Percentiles rank a stretch among this genome's conserved stretches.
Evolutionary conservation across 2,797 vertebrate species (phyloP).

Genomic region (Holocentrus rufus): DNA sequence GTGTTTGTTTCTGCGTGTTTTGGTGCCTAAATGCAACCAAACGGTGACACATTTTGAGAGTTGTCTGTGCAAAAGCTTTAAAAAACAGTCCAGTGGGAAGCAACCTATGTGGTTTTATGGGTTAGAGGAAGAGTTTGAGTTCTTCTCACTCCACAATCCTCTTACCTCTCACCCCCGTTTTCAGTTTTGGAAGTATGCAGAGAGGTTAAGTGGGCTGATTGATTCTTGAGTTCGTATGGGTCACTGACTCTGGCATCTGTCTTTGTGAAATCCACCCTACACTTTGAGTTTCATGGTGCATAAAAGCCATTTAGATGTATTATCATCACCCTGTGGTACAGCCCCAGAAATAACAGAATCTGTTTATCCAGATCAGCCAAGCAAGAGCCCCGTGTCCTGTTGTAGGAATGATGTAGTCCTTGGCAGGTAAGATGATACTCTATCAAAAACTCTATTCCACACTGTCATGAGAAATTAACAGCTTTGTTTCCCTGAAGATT

Average conservation of each 20-base stretch:
- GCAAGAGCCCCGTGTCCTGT: constrained; percentile 49
- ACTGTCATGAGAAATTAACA: constrained; percentile 72
- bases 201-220: constrained; percentile 25
- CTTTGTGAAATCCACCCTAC: constrained; percentile 32
- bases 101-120: no score
- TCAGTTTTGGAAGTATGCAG: constrained; percentile 13
- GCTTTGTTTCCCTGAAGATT: constrained; percentile 35
- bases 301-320: constrained; percentile 40
- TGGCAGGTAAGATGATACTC: constrained; percentile 64
- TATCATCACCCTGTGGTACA: constrained; percentile 42
- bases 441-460: constrained; percentile 68
- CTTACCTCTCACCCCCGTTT: constrained; percentile 17
- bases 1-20: no score
- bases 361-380: constrained; percentile 60
- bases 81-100: no score
- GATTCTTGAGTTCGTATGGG: constrained; percentile 17
- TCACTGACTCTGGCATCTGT: constrained; percentile 18
- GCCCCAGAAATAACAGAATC: constrained; percentile 67
- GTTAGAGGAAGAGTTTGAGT: no score
- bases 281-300: constrained; percentile 44
- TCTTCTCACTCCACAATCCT: neutral
- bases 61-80: no score
- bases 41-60: no score
- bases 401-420: constrained; percentile 60
- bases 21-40: no score